Percentiles rank a stretch among this genome's conserved stretches.
Conservation (phyloP, 2,888 invertebrate species). For the Argynnis bischoffii region DNA sequence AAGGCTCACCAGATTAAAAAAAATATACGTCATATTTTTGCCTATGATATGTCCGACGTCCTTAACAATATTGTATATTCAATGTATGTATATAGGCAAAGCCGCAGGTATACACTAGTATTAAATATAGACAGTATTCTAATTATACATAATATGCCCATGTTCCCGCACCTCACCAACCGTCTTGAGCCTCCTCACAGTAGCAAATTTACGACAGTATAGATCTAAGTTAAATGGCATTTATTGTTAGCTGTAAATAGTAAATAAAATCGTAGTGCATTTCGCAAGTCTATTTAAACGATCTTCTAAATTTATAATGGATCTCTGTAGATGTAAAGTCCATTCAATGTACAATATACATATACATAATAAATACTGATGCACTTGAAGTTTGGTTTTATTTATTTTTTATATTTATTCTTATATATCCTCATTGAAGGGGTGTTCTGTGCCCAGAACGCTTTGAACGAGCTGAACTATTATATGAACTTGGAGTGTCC, state of each 20-base stretch:
- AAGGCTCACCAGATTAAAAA: no score
- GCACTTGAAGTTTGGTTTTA: slow-evolving; percentile 33
- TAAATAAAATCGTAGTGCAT: slow-evolving; percentile 33
- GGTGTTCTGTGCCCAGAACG: no score
- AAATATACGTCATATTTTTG: no score
- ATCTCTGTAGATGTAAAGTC: slow-evolving; percentile 32
- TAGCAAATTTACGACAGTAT: slow-evolving; percentile 23
- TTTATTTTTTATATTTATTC: slow-evolving; percentile 5
- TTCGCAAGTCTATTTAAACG: slow-evolving; percentile 31
- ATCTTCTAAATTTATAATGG: slow-evolving; percentile 28
- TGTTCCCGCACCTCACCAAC: slow-evolving; percentile 17
- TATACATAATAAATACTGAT: slow-evolving; percentile 31
- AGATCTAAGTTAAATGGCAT: slow-evolving; percentile 42
- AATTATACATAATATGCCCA: background rate
- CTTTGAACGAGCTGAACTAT: no score
- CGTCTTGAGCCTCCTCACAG: slow-evolving; percentile 7
- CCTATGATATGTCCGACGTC: no score
- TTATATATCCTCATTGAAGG: no score
- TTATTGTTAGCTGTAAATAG: slow-evolving; percentile 51
- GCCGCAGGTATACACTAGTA: slow-evolving; percentile 11
- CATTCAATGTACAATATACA: slow-evolving; percentile 33
- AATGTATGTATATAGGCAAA: slow-evolving; percentile 1
- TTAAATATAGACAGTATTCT: slow-evolving; percentile 19
- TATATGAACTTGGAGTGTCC: no score
- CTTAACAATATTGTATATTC: background rate